phyloP scores from a whole-genome alignment of 2,797 vertebrate genomes.

The Sebastolobus alascanus region DNA sequence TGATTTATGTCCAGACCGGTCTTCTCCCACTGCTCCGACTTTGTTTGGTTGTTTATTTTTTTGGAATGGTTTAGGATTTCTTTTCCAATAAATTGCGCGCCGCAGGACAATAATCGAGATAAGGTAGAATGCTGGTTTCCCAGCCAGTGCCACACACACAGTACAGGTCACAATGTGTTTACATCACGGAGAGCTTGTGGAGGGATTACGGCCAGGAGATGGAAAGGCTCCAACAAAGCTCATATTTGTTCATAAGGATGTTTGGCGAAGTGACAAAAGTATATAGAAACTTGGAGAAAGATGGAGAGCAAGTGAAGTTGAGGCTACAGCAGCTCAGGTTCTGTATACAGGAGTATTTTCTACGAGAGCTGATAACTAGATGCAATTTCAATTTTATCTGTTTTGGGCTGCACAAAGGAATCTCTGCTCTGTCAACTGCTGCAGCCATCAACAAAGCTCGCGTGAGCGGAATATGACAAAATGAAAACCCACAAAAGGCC shows the following conservation, averaged over 20 bases:
- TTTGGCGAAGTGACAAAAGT: conserved; percentile 60
- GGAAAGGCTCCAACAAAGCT: conserved; percentile 59
- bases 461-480: conserved; percentile 37
- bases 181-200: conserved; percentile 60
- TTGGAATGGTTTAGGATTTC: conserved; percentile 40
- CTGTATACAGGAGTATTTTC: conserved; percentile 4
- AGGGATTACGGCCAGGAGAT: conserved; percentile 54
- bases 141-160: conserved; percentile 58
- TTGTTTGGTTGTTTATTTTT: conserved; percentile 62
- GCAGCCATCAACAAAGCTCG: conserved; percentile 38
- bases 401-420: conserved; percentile 28
- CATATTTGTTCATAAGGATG: conserved; percentile 60
- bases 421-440: conserved; percentile 15
- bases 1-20: conserved; percentile 52
- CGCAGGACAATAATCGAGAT: conserved; percentile 59
- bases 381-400: conserved; percentile 52
- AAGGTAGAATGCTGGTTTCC: conserved; percentile 42
- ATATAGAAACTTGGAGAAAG: conserved; percentile 43
- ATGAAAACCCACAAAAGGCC: conserved; percentile 20
- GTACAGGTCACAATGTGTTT: conserved; percentile 66
- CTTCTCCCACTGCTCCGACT: conserved; percentile 30
- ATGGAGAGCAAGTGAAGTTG: conserved; percentile 17
- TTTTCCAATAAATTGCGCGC: conserved; percentile 44
- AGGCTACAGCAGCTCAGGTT: conserved; percentile 31
- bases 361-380: conserved; percentile 23